Conservation (phyloP, 2,797 vertebrate species). For the Numenius phaeopus region DNA sequence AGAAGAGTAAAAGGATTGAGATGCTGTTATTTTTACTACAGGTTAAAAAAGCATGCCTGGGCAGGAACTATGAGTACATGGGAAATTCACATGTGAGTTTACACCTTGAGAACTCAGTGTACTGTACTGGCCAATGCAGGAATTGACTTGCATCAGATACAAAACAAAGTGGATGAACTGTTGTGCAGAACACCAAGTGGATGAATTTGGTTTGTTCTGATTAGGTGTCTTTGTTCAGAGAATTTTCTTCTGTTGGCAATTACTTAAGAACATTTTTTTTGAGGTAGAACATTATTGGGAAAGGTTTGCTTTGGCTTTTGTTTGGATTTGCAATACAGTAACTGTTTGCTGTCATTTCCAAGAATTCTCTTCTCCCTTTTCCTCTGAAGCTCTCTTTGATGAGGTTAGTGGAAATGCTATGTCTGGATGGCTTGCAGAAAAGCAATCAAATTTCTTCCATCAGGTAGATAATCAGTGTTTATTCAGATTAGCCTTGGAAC, state of each 20-base stretch:
- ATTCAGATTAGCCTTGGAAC: slow-evolving; percentile 12
- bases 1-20: neutral
- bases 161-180: neutral
- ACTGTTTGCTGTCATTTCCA: neutral
- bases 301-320: neutral
- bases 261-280: neutral
- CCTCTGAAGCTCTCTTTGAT: neutral
- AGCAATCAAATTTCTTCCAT: neutral
- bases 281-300: neutral
- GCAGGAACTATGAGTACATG: neutral
- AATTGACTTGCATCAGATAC: neutral
- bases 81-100: neutral
- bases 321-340: neutral
- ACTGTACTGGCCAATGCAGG: neutral
- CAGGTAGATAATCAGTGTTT: neutral
- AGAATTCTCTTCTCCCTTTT: neutral
- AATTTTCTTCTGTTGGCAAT: neutral
- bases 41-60: neutral
- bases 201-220: neutral
- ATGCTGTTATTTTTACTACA: neutral
- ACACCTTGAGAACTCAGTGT: neutral
- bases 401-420: neutral
- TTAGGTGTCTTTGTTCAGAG: neutral
- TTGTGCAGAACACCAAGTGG: neutral
- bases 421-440: neutral